A percentile compares a stretch with the other conserved stretches of the same genome.
Conservation (phyloP, 2,113 vertebrate genomes). For the Crotalus viridis region DNA sequence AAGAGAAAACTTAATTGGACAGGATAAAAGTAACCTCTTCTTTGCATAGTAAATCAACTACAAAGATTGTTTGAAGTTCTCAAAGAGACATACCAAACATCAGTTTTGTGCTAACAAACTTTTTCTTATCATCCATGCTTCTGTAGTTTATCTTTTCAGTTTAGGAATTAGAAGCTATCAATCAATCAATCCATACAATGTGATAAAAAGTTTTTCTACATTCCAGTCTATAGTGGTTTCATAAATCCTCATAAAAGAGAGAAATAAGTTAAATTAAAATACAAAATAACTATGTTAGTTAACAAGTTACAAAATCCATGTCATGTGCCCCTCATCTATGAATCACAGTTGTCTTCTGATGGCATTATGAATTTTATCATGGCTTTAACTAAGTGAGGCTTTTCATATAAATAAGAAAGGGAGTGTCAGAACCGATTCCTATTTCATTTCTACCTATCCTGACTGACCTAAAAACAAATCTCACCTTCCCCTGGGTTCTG, state of each 20-base stretch:
- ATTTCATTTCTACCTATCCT: too few relatives aligned
- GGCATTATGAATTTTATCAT: not conserved
- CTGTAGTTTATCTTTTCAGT: not conserved
- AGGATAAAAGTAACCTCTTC: not conserved
- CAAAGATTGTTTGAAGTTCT: not conserved
- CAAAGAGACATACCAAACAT: fast-evolving
- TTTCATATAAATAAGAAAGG: not conserved
- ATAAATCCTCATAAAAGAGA: not conserved
- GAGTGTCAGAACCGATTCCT: not conserved
- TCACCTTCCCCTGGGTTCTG: too few relatives aligned
- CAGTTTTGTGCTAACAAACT: not conserved
- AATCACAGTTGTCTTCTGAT: not conserved
- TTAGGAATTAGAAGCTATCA: not conserved
- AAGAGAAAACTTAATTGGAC: not conserved
- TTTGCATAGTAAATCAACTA: not conserved
- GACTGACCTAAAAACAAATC: too few relatives aligned
- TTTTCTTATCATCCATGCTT: not conserved
- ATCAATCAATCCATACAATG: not conserved
- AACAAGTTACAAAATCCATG: not conserved
- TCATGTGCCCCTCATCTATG: not conserved
- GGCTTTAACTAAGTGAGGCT: not conserved
- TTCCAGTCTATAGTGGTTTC: not conserved
- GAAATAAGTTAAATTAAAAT: not conserved
- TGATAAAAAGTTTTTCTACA: not conserved
- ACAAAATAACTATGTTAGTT: not conserved